A percentile compares a stretch with the other conserved stretches of the same genome.
Evolutionary conservation across 1,140 invertebrate genomes (phyloP).

Genomic region (Leptinotarsa undecemlineata): DNA sequence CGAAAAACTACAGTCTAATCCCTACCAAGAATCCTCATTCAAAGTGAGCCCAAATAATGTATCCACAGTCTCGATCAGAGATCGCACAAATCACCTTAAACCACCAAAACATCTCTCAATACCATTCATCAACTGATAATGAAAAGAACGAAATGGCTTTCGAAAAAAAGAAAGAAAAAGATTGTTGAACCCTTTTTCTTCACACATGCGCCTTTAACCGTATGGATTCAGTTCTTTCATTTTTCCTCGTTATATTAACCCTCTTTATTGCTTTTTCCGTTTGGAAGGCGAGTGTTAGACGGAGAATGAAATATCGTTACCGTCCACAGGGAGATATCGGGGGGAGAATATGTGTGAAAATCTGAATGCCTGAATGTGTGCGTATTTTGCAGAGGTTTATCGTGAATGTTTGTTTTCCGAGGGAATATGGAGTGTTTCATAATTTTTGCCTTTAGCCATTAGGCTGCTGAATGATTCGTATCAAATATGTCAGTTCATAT

Average conservation of each 20-base stretch:
- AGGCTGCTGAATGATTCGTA: too few species aligned
- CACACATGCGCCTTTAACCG: slow-evolving; percentile 42
- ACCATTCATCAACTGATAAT: slow-evolving; percentile 34
- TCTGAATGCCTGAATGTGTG: background rate
- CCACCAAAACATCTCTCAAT: slow-evolving; percentile 22
- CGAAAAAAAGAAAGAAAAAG: slow-evolving; percentile 36
- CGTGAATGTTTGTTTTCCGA: background rate
- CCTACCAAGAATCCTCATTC: background rate
- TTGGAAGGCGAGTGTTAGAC: background rate
- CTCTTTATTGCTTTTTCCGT: slow-evolving; percentile 31
- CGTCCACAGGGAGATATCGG: background rate
- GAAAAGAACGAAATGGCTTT: slow-evolving; percentile 22
- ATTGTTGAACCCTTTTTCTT: slow-evolving; percentile 32
- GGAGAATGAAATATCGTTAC: slow-evolving; percentile 13
- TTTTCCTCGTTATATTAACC: slow-evolving; percentile 42
- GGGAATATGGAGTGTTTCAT: background rate
- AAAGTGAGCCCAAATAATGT: background rate
- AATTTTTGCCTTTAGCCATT: too few species aligned
- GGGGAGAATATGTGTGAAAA: background rate
- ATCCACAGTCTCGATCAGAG: slow-evolving; percentile 28
- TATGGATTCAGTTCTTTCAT: slow-evolving; percentile 45
- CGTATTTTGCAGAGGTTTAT: background rate
- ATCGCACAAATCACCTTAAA: slow-evolving; percentile 30
- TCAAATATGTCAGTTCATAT: too few species aligned
- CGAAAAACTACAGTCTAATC: background rate